phyloP scores from a whole-genome alignment of 1,140 invertebrate genomes.

The Sycophaga agraensis region DNA sequence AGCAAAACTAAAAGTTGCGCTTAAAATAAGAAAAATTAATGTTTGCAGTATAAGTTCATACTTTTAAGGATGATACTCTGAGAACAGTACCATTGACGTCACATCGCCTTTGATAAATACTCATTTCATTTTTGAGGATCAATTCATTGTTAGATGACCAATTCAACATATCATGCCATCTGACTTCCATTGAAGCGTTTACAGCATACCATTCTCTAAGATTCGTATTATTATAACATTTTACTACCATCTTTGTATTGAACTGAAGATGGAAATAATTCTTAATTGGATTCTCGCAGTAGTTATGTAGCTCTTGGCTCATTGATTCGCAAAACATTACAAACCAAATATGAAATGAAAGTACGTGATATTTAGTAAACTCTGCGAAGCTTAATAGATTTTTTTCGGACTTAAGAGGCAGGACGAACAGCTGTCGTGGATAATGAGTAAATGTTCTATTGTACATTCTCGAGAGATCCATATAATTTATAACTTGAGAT shows the following conservation, averaged over 20 bases:
- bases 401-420: background rate
- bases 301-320: background rate
- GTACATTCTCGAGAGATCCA: background rate
- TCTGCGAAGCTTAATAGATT: background rate
- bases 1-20: no score
- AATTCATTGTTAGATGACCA: slow-evolving; percentile 31
- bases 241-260: slow-evolving; percentile 12
- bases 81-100: slow-evolving; percentile 32
- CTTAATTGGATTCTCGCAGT: background rate
- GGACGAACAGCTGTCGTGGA: slow-evolving; percentile 15
- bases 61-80: slow-evolving; percentile 31
- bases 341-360: slow-evolving; percentile 24
- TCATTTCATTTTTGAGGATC: background rate
- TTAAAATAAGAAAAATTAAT: no score
- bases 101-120: slow-evolving; percentile 30
- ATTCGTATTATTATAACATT: slow-evolving; percentile 1
- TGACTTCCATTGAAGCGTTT: slow-evolving; percentile 21
- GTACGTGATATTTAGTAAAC: slow-evolving; percentile 15
- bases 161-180: slow-evolving; percentile 22
- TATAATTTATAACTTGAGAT: background rate
- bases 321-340: slow-evolving; percentile 4
- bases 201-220: slow-evolving; percentile 18
- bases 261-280: slow-evolving; percentile 16
- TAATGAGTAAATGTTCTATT: slow-evolving; percentile 5
- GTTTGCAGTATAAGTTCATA: no score